phyloP scores from a whole-genome alignment of 2,888 invertebrate genomes.

The Chelonus formosanus region DNA sequence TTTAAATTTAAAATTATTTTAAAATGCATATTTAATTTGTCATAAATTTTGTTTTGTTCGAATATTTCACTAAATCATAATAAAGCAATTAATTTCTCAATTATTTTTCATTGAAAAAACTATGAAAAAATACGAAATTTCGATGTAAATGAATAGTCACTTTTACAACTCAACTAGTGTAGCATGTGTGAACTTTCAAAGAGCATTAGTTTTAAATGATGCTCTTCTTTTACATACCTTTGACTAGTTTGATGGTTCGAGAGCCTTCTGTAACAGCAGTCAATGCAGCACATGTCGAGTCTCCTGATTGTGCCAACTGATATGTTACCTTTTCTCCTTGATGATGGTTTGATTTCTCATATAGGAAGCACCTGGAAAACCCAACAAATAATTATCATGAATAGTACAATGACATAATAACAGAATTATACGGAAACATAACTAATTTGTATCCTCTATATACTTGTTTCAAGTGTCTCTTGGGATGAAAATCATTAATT shows the following conservation, averaged over 20 bases:
- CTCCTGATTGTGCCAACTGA: slow-evolving; percentile 79
- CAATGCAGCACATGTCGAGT: slow-evolving; percentile 82
- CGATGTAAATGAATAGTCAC: too few species aligned
- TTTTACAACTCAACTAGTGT: too few species aligned
- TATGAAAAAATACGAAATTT: too few species aligned
- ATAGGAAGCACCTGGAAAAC: slow-evolving; percentile 77
- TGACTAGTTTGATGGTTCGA: slow-evolving; percentile 79
- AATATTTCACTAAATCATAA: too few species aligned
- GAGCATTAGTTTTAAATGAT: too few species aligned
- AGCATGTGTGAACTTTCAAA: too few species aligned
- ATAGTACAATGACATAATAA: not conserved
- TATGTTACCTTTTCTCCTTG: slow-evolving; percentile 68
- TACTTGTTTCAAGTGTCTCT: slow-evolving; percentile 21
- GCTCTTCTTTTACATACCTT: slow-evolving; percentile 66
- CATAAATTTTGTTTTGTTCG: too few species aligned
- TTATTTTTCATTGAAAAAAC: too few species aligned
- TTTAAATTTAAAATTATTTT: too few species aligned
- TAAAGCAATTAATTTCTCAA: too few species aligned
- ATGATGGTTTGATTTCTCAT: slow-evolving; percentile 68
- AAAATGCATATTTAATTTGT: too few species aligned
- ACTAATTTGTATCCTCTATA: slow-evolving; percentile 23
- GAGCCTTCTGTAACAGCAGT: slow-evolving; percentile 81
- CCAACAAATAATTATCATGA: slow-evolving; percentile 16
- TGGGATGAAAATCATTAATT: slow-evolving; percentile 41
- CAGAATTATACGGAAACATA: slow-evolving; percentile 13